phyloP scores from a whole-genome alignment of 2,888 invertebrate genomes.

The Idaea straminata region DNA sequence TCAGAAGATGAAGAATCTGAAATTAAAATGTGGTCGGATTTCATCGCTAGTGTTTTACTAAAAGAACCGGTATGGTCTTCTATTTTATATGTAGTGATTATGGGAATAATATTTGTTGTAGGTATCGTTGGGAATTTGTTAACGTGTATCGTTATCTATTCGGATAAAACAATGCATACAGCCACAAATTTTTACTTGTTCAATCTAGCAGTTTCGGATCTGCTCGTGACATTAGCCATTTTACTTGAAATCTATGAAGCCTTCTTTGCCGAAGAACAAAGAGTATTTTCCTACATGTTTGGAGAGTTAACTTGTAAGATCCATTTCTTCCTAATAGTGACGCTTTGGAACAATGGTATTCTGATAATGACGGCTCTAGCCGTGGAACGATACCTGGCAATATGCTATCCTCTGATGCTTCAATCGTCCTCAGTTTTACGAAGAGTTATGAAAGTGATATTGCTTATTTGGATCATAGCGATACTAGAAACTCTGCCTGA shows the following conservation, averaged over 20 bases:
- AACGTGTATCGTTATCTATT: slow-evolving; percentile 64
- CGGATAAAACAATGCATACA: slow-evolving; percentile 62
- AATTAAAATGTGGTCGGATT: slow-evolving; percentile 38
- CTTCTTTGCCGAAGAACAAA: slow-evolving; percentile 24
- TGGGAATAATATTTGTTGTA: slow-evolving; percentile 41
- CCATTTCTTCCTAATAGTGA: slow-evolving; percentile 46
- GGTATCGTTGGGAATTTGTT: slow-evolving; percentile 59
- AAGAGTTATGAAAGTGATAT: slow-evolving; percentile 49
- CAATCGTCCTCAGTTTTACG: slow-evolving; percentile 42
- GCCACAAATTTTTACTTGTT: slow-evolving; percentile 66
- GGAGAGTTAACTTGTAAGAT: slow-evolving; percentile 46
- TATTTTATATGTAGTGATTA: slow-evolving; percentile 26
- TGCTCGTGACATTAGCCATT: slow-evolving; percentile 56
- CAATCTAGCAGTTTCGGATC: slow-evolving; percentile 61
- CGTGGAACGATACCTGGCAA: slow-evolving; percentile 55
- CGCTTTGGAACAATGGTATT: slow-evolving; percentile 55
- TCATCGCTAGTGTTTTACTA: slow-evolving; percentile 32
- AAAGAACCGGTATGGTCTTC: slow-evolving; percentile 35
- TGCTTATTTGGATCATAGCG: slow-evolving; percentile 47
- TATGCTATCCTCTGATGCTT: slow-evolving; percentile 49
- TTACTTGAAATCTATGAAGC: slow-evolving; percentile 44
- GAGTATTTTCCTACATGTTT: slow-evolving; percentile 19
- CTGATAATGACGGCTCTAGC: slow-evolving; percentile 55
- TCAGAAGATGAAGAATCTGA: background rate
- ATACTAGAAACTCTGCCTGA: slow-evolving; percentile 50